A percentile compares a stretch with the other conserved stretches of the same genome.
Conservation (phyloP, 1,140 invertebrate species). For the Fopius arisanus region DNA sequence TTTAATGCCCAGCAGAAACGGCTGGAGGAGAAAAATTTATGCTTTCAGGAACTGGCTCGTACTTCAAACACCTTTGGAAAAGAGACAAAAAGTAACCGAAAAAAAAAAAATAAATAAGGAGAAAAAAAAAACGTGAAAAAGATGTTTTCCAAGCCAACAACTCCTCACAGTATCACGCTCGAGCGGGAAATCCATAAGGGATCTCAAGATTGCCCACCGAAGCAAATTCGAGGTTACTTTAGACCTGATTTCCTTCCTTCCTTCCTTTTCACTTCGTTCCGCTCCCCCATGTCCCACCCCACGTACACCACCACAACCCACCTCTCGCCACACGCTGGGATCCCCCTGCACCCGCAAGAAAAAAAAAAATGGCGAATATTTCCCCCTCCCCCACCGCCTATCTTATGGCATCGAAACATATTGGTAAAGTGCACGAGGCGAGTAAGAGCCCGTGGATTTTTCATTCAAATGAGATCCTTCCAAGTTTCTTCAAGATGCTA, state of each 20-base stretch:
- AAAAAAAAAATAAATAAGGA: not conserved
- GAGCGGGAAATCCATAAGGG: slow-evolving; percentile 40
- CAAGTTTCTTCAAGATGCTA: slow-evolving; percentile 20
- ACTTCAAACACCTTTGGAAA: slow-evolving; percentile 3
- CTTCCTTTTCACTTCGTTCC: slow-evolving; percentile 34
- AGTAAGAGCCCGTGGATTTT: slow-evolving; percentile 35
- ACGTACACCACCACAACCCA: not conserved
- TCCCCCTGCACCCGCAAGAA: not conserved
- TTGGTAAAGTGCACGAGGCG: slow-evolving; percentile 40
- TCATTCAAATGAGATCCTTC: slow-evolving; percentile 56
- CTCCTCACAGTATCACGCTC: slow-evolving; percentile 34
- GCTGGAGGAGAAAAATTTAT: not conserved
- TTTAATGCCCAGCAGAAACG: not conserved
- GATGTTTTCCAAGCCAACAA: slow-evolving; percentile 27
- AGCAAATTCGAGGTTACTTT: slow-evolving; percentile 44
- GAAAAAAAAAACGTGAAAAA: slow-evolving; percentile 4
- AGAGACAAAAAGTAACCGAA: slow-evolving; percentile 1
- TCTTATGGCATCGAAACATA: slow-evolving; percentile 45
- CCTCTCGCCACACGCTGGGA: not conserved
- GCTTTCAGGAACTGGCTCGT: not conserved
- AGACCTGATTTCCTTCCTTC: slow-evolving; percentile 38
- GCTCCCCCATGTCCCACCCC: not conserved
- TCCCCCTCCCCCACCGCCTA: not conserved
- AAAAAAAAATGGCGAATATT: not conserved
- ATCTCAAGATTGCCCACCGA: slow-evolving; percentile 39